phyloP scores from a whole-genome alignment of 2,113 vertebrate genomes.

The Gasterosteus nipponicus region DNA sequence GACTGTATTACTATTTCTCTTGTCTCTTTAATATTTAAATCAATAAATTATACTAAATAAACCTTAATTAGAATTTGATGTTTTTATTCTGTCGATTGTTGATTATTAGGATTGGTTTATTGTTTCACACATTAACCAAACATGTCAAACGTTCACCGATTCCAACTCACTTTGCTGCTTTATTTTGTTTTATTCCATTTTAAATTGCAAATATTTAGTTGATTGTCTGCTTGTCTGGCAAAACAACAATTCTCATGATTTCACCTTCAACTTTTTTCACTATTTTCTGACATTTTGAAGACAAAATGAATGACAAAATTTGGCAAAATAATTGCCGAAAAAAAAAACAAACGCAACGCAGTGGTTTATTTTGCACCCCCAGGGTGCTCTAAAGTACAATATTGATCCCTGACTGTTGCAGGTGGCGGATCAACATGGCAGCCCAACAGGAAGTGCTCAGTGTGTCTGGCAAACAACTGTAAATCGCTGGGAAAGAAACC shows the following conservation, averaged over 20 bases:
- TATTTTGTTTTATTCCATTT: neutral
- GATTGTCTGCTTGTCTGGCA: neutral
- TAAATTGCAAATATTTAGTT: neutral
- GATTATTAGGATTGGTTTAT: neutral
- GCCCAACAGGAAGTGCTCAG: neutral
- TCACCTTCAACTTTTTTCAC: neutral
- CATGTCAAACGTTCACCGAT: neutral
- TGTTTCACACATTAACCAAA: neutral
- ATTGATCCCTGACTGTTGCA: slow-evolving; percentile 48
- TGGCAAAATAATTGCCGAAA: neutral
- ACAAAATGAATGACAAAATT: too few relatives aligned
- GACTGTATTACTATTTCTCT: neutral
- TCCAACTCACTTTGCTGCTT: neutral
- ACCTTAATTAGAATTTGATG: neutral
- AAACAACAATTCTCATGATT: neutral
- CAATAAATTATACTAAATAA: neutral
- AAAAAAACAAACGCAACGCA: neutral
- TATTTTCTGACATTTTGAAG: neutral
- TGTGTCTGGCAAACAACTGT: neutral
- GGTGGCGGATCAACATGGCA: slow-evolving; percentile 32
- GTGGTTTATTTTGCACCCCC: neutral
- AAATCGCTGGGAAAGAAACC: neutral
- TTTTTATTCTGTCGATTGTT: neutral
- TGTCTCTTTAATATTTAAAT: neutral
- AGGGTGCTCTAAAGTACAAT: slow-evolving; percentile 12